phyloP scores from a whole-genome alignment of 2,888 invertebrate species.

The Ceraclea dissimilis region DNA sequence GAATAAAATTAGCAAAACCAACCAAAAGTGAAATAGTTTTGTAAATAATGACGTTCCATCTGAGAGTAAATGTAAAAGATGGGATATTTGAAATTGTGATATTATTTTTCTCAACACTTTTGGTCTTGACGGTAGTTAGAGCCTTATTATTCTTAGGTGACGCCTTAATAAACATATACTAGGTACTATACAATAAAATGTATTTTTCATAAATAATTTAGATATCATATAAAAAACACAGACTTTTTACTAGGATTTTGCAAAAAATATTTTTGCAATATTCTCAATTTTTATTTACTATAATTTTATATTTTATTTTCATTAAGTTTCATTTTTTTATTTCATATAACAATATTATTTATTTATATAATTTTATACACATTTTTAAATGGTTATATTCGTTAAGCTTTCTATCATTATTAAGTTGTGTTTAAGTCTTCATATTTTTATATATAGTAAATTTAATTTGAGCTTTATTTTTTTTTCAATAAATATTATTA shows the following conservation, averaged over 20 bases:
- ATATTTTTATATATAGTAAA: background rate
- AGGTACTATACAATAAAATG: too few species aligned
- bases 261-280: conserved; percentile 25
- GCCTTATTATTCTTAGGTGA: too few species aligned
- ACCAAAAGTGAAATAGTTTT: too few species aligned
- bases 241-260: conserved; percentile 26
- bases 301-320: conserved; percentile 15
- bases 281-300: conserved; percentile 13
- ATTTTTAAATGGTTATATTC: too few species aligned
- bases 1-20: too few species aligned
- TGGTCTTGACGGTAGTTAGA: too few species aligned
- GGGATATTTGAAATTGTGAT: too few species aligned
- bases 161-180: too few species aligned
- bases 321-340: conserved; percentile 13
- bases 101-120: too few species aligned
- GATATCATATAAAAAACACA: conserved; percentile 23
- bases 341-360: background rate
- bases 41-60: too few species aligned
- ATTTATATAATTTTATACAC: background rate
- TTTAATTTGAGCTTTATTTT: background rate
- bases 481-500: background rate
- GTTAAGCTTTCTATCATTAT: background rate
- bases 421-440: background rate
- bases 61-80: too few species aligned
- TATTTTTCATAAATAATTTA: background rate